phyloP scores from a whole-genome alignment of 2,888 invertebrate genomes.

The Dasypogon diadema region DNA sequence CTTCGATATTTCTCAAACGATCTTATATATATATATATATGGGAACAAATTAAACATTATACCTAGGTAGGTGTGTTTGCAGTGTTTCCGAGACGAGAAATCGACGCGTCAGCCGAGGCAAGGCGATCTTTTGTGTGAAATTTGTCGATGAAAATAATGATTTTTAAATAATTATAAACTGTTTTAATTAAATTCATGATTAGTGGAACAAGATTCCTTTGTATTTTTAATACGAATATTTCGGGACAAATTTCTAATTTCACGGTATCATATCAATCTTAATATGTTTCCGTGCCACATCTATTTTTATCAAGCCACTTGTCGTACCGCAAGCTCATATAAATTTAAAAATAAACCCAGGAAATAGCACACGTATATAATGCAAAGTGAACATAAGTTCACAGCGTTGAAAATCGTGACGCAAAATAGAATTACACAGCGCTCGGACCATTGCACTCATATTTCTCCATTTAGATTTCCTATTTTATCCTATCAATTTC shows the following conservation, averaged over 20 bases:
- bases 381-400: not conserved
- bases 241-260: constrained; percentile 6
- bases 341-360: constrained; percentile 44
- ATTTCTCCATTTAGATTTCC: not conserved
- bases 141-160: too few relatives aligned
- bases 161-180: too few relatives aligned
- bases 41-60: too few relatives aligned
- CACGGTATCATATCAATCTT: constrained; percentile 15
- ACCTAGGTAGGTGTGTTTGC: too few relatives aligned
- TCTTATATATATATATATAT: too few relatives aligned
- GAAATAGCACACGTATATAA: constrained; percentile 19
- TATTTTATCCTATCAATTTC: not conserved
- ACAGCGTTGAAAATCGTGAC: constrained; percentile 1
- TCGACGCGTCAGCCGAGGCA: too few relatives aligned
- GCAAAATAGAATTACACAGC: not conserved
- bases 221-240: too few relatives aligned
- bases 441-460: constrained; percentile 29
- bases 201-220: too few relatives aligned
- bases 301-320: constrained; percentile 27
- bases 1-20: too few relatives aligned
- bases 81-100: too few relatives aligned
- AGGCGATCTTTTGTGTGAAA: too few relatives aligned
- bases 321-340: constrained; percentile 4
- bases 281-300: constrained; percentile 41
- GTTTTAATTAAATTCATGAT: too few relatives aligned